Base-by-base conservation (phyloP, 2,113 vertebrate genomes). In the Psettodes erumei region DNA sequence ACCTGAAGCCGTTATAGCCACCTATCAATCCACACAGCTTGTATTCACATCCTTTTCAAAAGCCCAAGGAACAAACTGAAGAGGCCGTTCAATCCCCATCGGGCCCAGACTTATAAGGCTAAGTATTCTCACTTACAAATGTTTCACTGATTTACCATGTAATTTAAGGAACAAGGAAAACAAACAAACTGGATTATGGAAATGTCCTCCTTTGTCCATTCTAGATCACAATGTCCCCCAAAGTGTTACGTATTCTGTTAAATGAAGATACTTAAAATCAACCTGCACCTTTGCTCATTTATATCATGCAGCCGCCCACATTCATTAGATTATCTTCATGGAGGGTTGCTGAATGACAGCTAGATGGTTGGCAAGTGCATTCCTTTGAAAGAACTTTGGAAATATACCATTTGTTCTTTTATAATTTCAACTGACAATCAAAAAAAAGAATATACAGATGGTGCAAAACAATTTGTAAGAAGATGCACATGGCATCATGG, bases 11-110 rank as follows among this genome's bases (percentile, higher is more conserved):
- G 60, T 35, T 68, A 79, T 71, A 77, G 80, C 66, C 67, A 35
- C 51, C 75, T 76, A 89, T 90, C 86, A 86, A 82, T 85, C 77
- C 71, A 74, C 77, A 70, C 83, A 65, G 73, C 69, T 77, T 76
- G 73, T 61, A 25, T 63, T 74, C 58, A 55, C 63, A 54, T 79
- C 66, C 40, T 59, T 75, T 81, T 81, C 80, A 62, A 81, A 79
- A 82, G 83, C 84, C 79, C 58, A 42, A 75, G 68, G 62, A 78
- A 77, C 67, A 77, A 61, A 83, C 53, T 30, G 19, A 79, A 55
- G 55, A 77, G 77, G 77, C 56, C 77, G 60, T 78, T 87, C 79
- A 75, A 72, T 80, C 64, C 59, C 55, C 35, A 74, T 61, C 25
- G 15, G 70, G 40, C n/a, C 70, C 18, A 40, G 67, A 62, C 16